A percentile compares a stretch with the other conserved stretches of the same genome.
phyloP scores from a whole-genome alignment of 2,888 invertebrate genomes.

The Poecilus cupreus region DNA sequence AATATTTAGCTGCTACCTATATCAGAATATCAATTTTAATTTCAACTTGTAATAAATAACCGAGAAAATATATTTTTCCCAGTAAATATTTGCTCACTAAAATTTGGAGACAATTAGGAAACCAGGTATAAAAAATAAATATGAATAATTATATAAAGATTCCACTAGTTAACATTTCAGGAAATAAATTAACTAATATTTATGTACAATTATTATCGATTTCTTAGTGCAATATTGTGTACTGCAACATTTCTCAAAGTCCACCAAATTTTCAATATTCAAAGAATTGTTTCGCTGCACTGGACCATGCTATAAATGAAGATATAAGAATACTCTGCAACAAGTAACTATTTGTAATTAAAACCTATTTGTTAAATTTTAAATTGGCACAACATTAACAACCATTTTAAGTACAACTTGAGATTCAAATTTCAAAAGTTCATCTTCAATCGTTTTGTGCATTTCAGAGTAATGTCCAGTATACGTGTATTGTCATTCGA shows the following conservation, averaged over 20 bases:
- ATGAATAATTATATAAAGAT: not conserved
- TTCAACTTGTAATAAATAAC: constrained; percentile 22
- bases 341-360: constrained; percentile 21
- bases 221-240: not conserved
- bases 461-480: constrained; percentile 35
- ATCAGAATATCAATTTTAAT: constrained; percentile 22
- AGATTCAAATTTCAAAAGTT: constrained; percentile 34
- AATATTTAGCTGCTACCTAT: constrained; percentile 27
- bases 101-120: not conserved
- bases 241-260: not conserved
- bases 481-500: constrained; percentile 54
- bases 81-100: not conserved
- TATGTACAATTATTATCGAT: not conserved
- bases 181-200: constrained; percentile 17
- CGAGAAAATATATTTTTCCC: not conserved
- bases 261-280: not conserved
- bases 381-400: constrained; percentile 54
- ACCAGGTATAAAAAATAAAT: constrained; percentile 1
- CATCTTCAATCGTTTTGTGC: constrained; percentile 14
- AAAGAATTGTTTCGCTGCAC: not conserved
- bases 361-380: constrained; percentile 41
- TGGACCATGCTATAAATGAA: constrained; percentile 17
- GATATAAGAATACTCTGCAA: constrained; percentile 36
- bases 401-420: constrained; percentile 52
- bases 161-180: not conserved